A percentile compares a stretch with the other conserved stretches of the same genome.
Evolutionary conservation across 2,113 vertebrate species (phyloP).

Genomic region (Cercopithecus mona): DNA sequence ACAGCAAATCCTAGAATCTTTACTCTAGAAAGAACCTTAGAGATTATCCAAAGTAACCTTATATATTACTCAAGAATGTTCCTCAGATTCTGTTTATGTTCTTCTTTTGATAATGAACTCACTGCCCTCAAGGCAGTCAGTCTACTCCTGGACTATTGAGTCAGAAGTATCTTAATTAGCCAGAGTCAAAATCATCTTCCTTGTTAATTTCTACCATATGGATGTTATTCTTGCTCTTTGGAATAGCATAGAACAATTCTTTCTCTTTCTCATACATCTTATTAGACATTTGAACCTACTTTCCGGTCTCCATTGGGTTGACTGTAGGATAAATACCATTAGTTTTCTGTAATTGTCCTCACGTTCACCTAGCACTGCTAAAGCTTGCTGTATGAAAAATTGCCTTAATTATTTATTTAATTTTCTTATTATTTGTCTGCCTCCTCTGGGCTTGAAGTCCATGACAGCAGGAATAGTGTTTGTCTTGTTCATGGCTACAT

Average conservation of each 20-base stretch:
- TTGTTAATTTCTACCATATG: not conserved
- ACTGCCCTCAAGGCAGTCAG: not conserved
- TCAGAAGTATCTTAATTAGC: not conserved
- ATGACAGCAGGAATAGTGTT: not conserved
- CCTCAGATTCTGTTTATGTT: not conserved
- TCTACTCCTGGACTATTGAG: not conserved
- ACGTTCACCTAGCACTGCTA: not conserved
- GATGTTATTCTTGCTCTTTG: not conserved
- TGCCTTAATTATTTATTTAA: slow-evolving; percentile 25
- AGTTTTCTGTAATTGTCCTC: not conserved
- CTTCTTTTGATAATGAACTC: not conserved
- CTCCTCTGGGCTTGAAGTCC: not conserved
- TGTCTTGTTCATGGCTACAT: not conserved
- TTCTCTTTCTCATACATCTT: not conserved
- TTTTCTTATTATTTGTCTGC: not conserved
- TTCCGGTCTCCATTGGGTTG: not conserved
- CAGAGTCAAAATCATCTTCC: not conserved
- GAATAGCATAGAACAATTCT: not conserved
- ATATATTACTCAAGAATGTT: not conserved
- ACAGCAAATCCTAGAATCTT: not conserved
- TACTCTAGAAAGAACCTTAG: not conserved
- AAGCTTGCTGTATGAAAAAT: slow-evolving; percentile 20
- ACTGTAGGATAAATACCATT: not conserved
- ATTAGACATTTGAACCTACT: not conserved
- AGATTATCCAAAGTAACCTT: not conserved